phyloP scores from a whole-genome alignment of 2,113 vertebrate species.

The Pterophyllum scalare region DNA sequence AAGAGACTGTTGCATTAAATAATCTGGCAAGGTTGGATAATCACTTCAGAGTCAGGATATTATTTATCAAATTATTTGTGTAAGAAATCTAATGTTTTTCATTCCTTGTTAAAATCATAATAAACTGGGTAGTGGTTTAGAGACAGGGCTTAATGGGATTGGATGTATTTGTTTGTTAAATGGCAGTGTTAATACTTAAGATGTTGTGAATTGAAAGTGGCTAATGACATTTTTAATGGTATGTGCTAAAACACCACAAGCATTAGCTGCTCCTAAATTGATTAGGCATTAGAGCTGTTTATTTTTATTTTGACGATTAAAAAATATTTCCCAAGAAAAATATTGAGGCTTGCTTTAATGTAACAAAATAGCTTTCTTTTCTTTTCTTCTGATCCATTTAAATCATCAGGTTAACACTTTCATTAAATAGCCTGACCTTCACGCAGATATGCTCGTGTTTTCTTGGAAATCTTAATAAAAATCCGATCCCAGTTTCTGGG shows the following conservation, averaged over 20 bases:
- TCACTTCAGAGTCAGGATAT: background rate
- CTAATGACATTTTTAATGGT: background rate
- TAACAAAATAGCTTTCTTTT: background rate
- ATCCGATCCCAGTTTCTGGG: background rate
- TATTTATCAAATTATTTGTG: background rate
- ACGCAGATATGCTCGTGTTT: background rate
- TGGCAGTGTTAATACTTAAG: background rate
- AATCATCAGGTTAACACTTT: background rate
- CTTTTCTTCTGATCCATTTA: background rate
- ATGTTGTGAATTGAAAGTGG: background rate
- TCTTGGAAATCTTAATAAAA: background rate
- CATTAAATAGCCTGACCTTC: background rate
- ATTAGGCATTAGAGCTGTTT: background rate
- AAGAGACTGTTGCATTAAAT: background rate
- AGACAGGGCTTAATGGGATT: background rate
- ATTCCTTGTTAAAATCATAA: background rate
- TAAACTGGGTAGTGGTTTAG: background rate
- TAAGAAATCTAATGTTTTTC: background rate
- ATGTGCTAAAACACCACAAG: background rate
- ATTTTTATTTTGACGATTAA: background rate
- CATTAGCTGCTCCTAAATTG: background rate
- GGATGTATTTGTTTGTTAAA: background rate
- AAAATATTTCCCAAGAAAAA: background rate
- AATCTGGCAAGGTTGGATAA: background rate
- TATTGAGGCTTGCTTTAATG: background rate